A percentile compares a stretch with the other conserved stretches of the same genome.
Conservation (phyloP, 2,797 vertebrate species). For the Taenioides sp. region DNA sequence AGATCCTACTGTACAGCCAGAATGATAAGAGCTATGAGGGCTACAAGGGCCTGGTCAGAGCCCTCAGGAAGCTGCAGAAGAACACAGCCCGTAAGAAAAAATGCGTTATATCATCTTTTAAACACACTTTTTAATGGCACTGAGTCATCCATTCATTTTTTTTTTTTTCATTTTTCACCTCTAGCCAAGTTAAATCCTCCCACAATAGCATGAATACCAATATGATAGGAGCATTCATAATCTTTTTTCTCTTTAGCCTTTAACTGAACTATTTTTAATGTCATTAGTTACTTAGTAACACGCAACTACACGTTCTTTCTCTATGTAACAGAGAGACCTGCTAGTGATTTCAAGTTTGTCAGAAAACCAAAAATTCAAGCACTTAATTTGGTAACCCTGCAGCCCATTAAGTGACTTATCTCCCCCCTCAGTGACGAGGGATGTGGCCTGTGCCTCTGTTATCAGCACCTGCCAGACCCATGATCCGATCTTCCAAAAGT, state of each 20-base stretch:
- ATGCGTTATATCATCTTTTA: background rate
- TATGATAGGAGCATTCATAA: background rate
- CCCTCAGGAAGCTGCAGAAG: conserved; percentile 81
- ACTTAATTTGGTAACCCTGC: background rate
- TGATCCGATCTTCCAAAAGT: conserved; percentile 17
- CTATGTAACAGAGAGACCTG: background rate
- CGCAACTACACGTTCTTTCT: background rate
- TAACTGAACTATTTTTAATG: background rate
- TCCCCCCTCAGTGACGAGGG: background rate
- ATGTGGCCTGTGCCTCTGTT: conserved; percentile 15
- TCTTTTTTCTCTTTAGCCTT: background rate
- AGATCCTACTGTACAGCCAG: conserved; percentile 89
- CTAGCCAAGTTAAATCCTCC: background rate
- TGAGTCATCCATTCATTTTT: conserved; percentile 7
- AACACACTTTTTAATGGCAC: conserved; percentile 1
- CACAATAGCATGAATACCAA: background rate
- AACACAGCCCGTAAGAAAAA: conserved; percentile 79
- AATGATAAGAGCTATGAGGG: conserved; percentile 89
- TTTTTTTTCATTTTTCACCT: background rate
- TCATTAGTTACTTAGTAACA: background rate
- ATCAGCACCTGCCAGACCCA: conserved; percentile 31
- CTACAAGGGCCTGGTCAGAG: conserved; percentile 83
- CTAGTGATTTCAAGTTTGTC: background rate
- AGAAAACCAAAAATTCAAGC: background rate
- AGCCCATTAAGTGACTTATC: background rate